Base-by-base conservation (phyloP, 1,140 invertebrate genomes). In the Eupristina koningsbergeri region DNA sequence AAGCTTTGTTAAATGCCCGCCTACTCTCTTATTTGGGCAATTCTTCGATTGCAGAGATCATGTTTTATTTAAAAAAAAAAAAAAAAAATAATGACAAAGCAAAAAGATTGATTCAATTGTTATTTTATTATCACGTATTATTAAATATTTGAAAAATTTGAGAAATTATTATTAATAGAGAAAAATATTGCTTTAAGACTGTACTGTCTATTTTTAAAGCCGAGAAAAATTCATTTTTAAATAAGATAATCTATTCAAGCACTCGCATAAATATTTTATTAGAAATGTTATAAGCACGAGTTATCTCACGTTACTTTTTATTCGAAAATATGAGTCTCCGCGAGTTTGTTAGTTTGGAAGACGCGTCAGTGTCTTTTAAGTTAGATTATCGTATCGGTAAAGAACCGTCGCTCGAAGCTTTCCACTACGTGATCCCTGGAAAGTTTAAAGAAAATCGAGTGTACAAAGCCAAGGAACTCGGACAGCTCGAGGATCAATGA, bases 401-500 rank as follows among this genome's bases (percentile, higher is more conserved):
- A 41, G 75, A 80, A 73, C 45, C 61, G 64, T 61, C 69, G 39
- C 29, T 15, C 19, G 47, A 81, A 63, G 39, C 17, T 81, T 36
- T 29, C 3, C 31, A 11, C 34, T 34, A 15, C 67, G 22, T 61
- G 47, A 29, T 17, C 47, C 17, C 47, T 13, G 31, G 1, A 3
- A 39, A 76, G 22, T 47, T 39, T 61, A 26, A 3, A 13, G 36
- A 47, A 50, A 75, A 41, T 74, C 71, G 45, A 36, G 31, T 58
- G 7, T 19, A 50, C 53, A 63, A 39, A 77, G 5, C 74, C 29
- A 29, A 31, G 45, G 17, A 77, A 61, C 29, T 39, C 34, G 15
- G 61, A 79, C 58, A 50, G 15, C n/a, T 22, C 45, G 26, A 5
- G 34, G n/a, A 63, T 81, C 71, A 63, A 81, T 81, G 80, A 74